Percentiles rank a stretch among this genome's conserved stretches.
Conservation (phyloP, 2,113 vertebrate genomes). For the Pyrgilauda ruficollis region DNA sequence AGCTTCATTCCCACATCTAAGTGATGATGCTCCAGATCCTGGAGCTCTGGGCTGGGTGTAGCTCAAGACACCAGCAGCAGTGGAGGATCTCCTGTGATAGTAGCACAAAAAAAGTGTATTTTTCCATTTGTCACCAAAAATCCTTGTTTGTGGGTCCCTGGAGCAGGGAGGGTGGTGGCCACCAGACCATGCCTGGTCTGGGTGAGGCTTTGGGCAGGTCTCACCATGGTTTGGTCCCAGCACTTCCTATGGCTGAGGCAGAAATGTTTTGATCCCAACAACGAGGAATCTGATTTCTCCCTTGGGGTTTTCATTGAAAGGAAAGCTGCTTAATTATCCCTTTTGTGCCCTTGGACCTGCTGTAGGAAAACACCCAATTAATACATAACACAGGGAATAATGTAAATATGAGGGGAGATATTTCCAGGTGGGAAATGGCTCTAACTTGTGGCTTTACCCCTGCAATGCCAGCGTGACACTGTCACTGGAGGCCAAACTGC, state of each 20-base stretch:
- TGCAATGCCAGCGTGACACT: slow-evolving; percentile 80
- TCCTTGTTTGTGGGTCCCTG: fast-evolving
- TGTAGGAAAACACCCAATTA: neutral
- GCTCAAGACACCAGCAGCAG: neutral
- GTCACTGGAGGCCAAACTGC: slow-evolving; percentile 92
- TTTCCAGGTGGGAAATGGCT: neutral
- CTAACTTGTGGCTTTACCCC: neutral
- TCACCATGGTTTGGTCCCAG: neutral
- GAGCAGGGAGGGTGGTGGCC: neutral
- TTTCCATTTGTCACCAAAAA: neutral
- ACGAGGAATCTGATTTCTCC: neutral
- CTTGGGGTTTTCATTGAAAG: neutral
- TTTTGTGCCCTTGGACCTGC: neutral
- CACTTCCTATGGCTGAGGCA: neutral
- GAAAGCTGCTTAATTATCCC: neutral
- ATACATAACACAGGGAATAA: neutral
- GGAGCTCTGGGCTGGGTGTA: fast-evolving
- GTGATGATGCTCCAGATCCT: neutral
- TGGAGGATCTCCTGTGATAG: fast-evolving
- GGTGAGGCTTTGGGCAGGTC: neutral
- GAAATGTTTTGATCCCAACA: fast-evolving
- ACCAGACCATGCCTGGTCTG: neutral
- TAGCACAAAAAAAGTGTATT: neutral
- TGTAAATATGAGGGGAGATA: too few relatives aligned
- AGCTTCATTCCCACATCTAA: fast-evolving